Percentiles rank a stretch among this genome's conserved stretches.
Conservation (phyloP, 2,888 invertebrate species). For the Chorisops tibialis region DNA sequence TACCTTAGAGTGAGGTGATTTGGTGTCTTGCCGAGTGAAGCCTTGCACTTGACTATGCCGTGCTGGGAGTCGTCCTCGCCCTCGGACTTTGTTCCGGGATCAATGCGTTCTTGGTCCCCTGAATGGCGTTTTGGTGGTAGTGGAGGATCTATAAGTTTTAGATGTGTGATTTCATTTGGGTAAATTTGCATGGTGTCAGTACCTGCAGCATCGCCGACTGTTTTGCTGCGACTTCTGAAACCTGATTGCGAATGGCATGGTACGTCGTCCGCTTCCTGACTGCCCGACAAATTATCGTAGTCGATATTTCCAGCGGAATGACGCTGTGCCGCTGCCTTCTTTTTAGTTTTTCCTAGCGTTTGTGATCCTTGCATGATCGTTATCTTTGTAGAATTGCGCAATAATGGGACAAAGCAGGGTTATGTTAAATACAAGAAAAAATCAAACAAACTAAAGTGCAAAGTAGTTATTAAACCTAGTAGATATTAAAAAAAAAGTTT, state of each 20-base stretch:
- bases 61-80: slow-evolving; percentile 79
- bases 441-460: not conserved
- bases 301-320: slow-evolving; percentile 83
- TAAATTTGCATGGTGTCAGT: slow-evolving; percentile 36
- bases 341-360: slow-evolving; percentile 78
- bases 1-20: slow-evolving; percentile 87
- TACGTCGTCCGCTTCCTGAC: slow-evolving; percentile 70
- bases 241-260: slow-evolving; percentile 49
- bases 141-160: slow-evolving; percentile 39
- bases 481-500: no score
- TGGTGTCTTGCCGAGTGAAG: slow-evolving; percentile 80
- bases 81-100: slow-evolving; percentile 79
- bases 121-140: slow-evolving; percentile 48
- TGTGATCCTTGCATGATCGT: slow-evolving; percentile 74
- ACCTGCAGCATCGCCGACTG: slow-evolving; percentile 83
- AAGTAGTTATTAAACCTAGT: no score
- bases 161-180: not conserved
- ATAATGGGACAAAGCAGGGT: not conserved
- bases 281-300: slow-evolving; percentile 73
- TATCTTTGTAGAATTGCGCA: slow-evolving; percentile 50
- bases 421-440: not conserved
- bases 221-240: slow-evolving; percentile 84
- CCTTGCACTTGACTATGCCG: slow-evolving; percentile 63
- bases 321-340: slow-evolving; percentile 70
- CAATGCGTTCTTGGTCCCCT: slow-evolving; percentile 59